These are phyloP conservation scores for Phytoseiulus persimilis DNA, from an alignment of 2,888 invertebrate species.

Conservation along the genomic window DNA sequence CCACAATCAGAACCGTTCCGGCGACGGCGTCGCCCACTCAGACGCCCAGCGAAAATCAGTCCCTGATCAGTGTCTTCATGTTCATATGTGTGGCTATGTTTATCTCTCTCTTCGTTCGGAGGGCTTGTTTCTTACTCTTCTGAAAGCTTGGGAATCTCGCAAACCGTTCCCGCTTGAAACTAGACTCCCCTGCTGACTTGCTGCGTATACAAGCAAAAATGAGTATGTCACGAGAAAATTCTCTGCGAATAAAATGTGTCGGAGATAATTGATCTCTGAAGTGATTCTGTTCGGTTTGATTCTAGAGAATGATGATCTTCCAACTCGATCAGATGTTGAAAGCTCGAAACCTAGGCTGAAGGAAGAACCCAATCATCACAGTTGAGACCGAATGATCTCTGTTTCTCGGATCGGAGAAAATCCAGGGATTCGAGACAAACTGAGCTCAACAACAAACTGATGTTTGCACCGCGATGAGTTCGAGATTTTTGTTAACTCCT, in stretches of 20 bases:
- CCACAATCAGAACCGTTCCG: background rate
- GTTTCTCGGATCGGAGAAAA: too few species aligned
- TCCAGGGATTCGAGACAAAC: too few species aligned
- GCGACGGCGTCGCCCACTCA: background rate
- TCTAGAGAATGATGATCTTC: too few species aligned
- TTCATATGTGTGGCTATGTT: conserved; percentile 9
- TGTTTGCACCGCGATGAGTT: too few species aligned
- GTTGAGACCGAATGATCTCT: too few species aligned
- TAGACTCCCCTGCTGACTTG: background rate
- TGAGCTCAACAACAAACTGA: too few species aligned
- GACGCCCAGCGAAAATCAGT: background rate
- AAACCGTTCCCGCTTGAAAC: background rate
- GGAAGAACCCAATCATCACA: too few species aligned
- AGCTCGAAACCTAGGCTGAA: too few species aligned
- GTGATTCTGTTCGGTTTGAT: background rate
- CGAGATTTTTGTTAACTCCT: too few species aligned
- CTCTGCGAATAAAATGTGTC: background rate
- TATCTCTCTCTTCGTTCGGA: background rate
- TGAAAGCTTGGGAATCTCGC: background rate
- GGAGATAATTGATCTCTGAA: background rate
- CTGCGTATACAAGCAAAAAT: background rate
- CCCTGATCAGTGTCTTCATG: background rate
- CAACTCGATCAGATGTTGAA: too few species aligned
- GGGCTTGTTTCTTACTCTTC: conserved; percentile 7
- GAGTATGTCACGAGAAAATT: background rate